These are phyloP conservation scores for Spondyliosoma cantharus DNA, from an alignment of 2,797 vertebrate species.

Conservation along the genomic window DNA sequence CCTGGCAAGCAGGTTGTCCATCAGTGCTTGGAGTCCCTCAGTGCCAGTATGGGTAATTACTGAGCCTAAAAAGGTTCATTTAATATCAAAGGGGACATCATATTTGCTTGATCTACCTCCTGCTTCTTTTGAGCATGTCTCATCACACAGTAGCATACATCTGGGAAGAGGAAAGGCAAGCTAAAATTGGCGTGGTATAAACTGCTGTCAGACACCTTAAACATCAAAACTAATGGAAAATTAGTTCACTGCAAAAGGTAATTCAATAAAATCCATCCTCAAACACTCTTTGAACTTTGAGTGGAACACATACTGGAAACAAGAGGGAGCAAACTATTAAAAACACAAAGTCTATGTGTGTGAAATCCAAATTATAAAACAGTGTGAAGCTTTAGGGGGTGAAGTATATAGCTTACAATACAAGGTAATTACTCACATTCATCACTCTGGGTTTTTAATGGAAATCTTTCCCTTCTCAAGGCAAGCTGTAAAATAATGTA, in stretches of 20 bases:
- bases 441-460: slow-evolving; percentile 75
- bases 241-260: neutral
- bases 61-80: slow-evolving; percentile 44
- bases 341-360: slow-evolving; percentile 21
- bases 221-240: neutral
- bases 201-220: slow-evolving; percentile 14
- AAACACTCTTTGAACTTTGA: neutral
- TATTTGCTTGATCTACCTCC: slow-evolving; percentile 17
- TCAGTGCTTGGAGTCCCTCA: slow-evolving; percentile 56
- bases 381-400: slow-evolving; percentile 65
- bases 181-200: neutral
- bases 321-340: neutral
- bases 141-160: slow-evolving; percentile 17
- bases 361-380: slow-evolving; percentile 62
- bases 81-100: slow-evolving; percentile 37
- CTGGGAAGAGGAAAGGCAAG: neutral
- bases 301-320: slow-evolving; percentile 7
- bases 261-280: neutral
- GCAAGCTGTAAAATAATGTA: slow-evolving; percentile 78
- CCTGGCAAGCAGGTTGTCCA: slow-evolving; percentile 66
- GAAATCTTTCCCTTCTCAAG: slow-evolving; percentile 75
- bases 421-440: slow-evolving; percentile 76
- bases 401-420: slow-evolving; percentile 70
- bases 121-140: slow-evolving; percentile 25
- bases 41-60: slow-evolving; percentile 51